A percentile compares a stretch with the other conserved stretches of the same genome.
Conservation (phyloP, 2,888 invertebrate genomes). For the Vandiemenella viatica region DNA sequence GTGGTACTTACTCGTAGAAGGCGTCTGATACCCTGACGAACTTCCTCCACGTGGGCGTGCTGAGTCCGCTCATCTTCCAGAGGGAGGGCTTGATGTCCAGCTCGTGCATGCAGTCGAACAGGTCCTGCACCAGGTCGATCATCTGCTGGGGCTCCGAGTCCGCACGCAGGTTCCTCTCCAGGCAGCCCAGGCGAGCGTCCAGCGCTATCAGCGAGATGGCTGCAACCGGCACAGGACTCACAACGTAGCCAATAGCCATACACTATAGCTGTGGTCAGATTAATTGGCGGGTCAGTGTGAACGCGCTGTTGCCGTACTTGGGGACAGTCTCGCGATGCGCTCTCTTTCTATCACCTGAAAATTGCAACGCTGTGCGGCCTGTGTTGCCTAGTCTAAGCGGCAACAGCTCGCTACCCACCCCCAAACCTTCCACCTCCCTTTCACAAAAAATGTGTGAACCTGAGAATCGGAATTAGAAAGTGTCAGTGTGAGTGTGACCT, state of each 20-base stretch:
- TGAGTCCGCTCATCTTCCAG: constrained; percentile 4
- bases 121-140: constrained; percentile 24
- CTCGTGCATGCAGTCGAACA: constrained; percentile 11
- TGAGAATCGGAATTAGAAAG: too few species aligned
- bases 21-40: constrained; percentile 26
- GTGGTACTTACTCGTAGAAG: constrained; percentile 27
- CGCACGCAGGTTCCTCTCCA: constrained; percentile 22
- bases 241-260: not conserved
- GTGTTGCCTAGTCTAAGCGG: too few species aligned
- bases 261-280: too few species aligned
- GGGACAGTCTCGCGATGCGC: too few species aligned
- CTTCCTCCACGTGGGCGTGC: constrained; percentile 22
- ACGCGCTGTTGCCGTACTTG: too few species aligned
- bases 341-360: too few species aligned
- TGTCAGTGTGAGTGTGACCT: too few species aligned
- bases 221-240: constrained; percentile 3
- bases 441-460: too few species aligned
- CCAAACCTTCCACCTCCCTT: too few species aligned
- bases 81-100: constrained; percentile 3
- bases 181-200: constrained; percentile 30
- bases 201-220: constrained; percentile 29
- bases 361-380: too few species aligned
- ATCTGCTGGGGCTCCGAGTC: constrained; percentile 26
- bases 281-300: too few species aligned
- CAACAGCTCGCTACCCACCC: too few species aligned